Evolutionary conservation across 1,140 invertebrate genomes (phyloP), one percentile per base, ranked within the genome.

Genomic region (Zaprionus camerounensis): DNA sequence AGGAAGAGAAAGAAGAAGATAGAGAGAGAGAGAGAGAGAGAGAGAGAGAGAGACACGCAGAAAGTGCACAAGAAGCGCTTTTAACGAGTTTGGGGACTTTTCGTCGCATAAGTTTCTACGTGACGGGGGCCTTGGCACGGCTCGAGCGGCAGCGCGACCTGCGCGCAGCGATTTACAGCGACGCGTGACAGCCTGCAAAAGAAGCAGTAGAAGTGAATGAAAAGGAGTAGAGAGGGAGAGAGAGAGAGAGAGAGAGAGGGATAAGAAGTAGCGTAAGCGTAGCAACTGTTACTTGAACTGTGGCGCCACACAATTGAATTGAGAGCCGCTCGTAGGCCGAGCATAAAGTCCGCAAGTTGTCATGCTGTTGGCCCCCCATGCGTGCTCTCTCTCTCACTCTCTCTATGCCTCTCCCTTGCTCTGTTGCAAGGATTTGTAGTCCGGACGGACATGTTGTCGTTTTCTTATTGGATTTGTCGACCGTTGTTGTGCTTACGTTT

Each of bases 41-140:
- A n/a, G 44, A 22, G 26, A 28, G 13, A 44, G 17, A 17, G 17
- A 13, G 28, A 38, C 46, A 56, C 20, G 41, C 58, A 63, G 17
- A 61, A 34, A 56, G 72, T 61, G 64, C 79, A 84, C 59, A 81
- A 76, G 76, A 81, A 86, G 62, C 68, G 58, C 64, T 79, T 82
- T 82, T 85, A 85, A 85, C 82, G 82, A 85, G 82, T 85, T 85
- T 81, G 86, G 82, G 82, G 82, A 79, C 55, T 67, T 46, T 64
- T 58, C 56, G 51, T 64, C 71, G 51, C 62, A 77, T 82, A 82
- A 78, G 80, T 86, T 86, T 64, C 62, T 84, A 85, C 82, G 82
- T 85, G 82, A 71, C 70, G 34, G 46, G 24, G 34, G 44, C 31
- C 51, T 36, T 49, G 41, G 24, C 31, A 46, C 7, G 36, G 36